These are phyloP conservation scores for Leptocoma aspasia DNA, from an alignment of 2,113 vertebrate genomes.

Conservation along the genomic window DNA sequence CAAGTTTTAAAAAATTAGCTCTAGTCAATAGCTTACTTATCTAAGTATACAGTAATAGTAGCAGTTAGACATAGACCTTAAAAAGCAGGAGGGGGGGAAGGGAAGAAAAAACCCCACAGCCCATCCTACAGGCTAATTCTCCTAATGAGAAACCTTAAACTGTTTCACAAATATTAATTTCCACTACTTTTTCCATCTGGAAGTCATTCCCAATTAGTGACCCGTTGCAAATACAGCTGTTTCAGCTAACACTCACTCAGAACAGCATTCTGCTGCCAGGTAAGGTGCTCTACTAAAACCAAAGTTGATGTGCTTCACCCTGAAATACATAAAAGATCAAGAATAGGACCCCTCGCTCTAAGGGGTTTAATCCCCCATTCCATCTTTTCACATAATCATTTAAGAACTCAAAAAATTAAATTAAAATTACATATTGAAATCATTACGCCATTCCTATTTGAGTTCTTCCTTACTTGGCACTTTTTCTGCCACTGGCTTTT, in stretches of 20 bases:
- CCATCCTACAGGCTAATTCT: not conserved
- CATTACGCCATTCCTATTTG: not conserved
- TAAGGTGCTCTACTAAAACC: not conserved
- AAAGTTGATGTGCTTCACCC: not conserved
- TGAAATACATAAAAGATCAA: not conserved
- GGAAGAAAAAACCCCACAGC: not conserved
- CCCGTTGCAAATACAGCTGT: rapidly evolving
- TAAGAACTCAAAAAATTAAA: not conserved
- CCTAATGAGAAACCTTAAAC: not conserved
- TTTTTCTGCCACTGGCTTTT: not conserved
- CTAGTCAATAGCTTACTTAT: not conserved
- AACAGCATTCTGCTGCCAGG: not conserved
- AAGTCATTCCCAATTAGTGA: not conserved
- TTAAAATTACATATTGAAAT: not conserved
- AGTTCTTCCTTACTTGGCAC: not conserved
- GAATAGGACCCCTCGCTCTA: not conserved
- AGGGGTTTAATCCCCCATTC: not conserved
- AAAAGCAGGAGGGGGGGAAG: rapidly evolving
- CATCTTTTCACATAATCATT: not conserved
- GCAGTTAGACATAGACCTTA: not conserved
- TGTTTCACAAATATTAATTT: not conserved
- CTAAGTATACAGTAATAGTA: not conserved
- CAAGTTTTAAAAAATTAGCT: not conserved
- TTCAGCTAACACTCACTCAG: not conserved
- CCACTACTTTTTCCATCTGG: not conserved